Evolutionary conservation across 1,140 invertebrate species (phyloP), one percentile per base, ranked within the genome.

Genomic region (Aleiodes sp.): DNA sequence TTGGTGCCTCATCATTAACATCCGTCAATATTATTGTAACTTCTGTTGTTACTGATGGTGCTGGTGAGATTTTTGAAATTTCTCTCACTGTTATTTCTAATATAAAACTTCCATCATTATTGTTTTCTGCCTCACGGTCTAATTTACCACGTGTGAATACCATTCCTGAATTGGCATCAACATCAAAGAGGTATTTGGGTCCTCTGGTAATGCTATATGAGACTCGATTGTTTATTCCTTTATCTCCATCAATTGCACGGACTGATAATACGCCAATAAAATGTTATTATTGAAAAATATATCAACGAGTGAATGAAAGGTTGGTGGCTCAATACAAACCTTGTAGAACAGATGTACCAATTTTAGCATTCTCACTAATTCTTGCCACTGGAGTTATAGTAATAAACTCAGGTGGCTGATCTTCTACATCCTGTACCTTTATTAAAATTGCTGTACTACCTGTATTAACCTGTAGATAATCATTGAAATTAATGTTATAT

Each of bases 21-120:
- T 99, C 97, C n/a, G 91, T 93, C 7, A 99, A 87, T 65, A 97
- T 95, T 31, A 99, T 90, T 0, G 96, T 98, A 0, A 98, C 92
- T 86, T 98, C 94, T 0, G 96, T 98, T 6, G 90, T 92, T 0
- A 93, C 91, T 61, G 89, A 92, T 0, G 94, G 94, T 19, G 90
- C 79, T 4, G 93, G 93, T 65, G 86, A 81, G 74, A 92, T 76
- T 72, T 87, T 88, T 46, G 88, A 85, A 16, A 87, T 70, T 76
- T 89, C 88, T 19, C 81, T 88, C 14, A 94, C 94, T 70, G 91
- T 89, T 74, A 96, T 94, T 78, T 94, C 90, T 59, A 97, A 85
- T 72, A 97, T 94, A 76, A 95, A 96, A 46, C 94, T 94, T 12
- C 94, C 94, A 83, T 94, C 94, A 28, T 88, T 89, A 76, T 91